Conservation (phyloP, 2,888 invertebrate species). For the Phyllotreta cruciferae region DNA sequence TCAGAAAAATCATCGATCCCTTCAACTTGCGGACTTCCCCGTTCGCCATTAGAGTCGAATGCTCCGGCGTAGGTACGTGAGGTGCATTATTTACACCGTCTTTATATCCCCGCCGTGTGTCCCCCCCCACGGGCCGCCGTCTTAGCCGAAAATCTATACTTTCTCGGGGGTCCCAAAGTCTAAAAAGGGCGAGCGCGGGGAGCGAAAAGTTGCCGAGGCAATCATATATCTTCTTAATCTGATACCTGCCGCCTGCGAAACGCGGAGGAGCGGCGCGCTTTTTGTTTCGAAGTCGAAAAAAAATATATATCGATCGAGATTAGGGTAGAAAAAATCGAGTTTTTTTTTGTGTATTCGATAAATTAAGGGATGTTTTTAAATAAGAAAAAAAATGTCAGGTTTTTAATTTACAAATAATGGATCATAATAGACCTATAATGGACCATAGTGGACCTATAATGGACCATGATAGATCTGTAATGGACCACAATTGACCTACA, state of each 20-base stretch:
- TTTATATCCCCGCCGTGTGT: conserved; percentile 49
- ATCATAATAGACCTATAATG: too few species aligned
- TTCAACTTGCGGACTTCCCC: conserved; percentile 19
- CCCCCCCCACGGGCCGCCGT: conserved; percentile 30
- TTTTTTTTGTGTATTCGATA: too few species aligned
- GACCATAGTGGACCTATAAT: too few species aligned
- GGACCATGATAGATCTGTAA: too few species aligned
- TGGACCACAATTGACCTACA: too few species aligned
- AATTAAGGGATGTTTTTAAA: too few species aligned
- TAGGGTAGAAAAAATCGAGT: too few species aligned
- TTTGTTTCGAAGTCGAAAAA: conserved; percentile 19
- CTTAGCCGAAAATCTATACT: conserved; percentile 56
- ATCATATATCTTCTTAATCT: conserved; percentile 45
- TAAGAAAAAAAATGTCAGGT: too few species aligned
- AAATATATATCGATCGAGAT: conserved; percentile 9
- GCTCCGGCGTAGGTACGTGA: conserved; percentile 53
- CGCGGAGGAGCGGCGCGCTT: conserved; percentile 17
- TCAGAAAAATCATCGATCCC: conserved; percentile 7
- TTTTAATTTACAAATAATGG: too few species aligned
- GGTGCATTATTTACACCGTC: conserved; percentile 58
- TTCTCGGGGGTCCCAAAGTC: conserved; percentile 37
- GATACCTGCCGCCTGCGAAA: conserved; percentile 23
- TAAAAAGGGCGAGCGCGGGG: conserved; percentile 39
- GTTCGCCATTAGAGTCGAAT: conserved; percentile 23
- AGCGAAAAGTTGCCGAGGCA: conserved; percentile 34